Conservation (phyloP, 2,888 invertebrate species). For the Teleiodes luculella region DNA sequence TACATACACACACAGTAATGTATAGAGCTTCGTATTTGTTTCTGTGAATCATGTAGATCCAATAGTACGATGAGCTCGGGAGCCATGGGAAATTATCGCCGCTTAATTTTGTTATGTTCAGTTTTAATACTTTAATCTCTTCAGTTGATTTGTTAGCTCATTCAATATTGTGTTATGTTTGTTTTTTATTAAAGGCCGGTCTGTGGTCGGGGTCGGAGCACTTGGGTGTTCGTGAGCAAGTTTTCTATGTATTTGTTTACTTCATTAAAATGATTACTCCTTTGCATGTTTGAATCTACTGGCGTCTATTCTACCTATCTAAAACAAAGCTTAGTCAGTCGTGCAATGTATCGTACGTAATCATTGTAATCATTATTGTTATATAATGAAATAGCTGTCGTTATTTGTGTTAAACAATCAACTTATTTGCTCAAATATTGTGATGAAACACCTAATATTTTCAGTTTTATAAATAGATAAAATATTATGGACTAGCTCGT, state of each 20-base stretch:
- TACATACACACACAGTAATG: not conserved
- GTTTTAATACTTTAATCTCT: slow-evolving; percentile 28
- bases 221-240: not conserved
- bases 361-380: no score
- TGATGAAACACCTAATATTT: no score
- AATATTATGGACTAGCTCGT: no score
- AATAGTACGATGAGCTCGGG: slow-evolving; percentile 26
- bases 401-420: no score
- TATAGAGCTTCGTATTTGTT: not conserved
- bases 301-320: not conserved
- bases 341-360: no score
- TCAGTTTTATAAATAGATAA: no score
- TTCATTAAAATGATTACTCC: not conserved
- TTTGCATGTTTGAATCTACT: not conserved
- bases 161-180: slow-evolving; percentile 13
- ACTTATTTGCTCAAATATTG: no score
- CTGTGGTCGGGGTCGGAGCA: not conserved
- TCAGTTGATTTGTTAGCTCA: slow-evolving; percentile 21
- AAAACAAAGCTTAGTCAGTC: no score
- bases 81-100: slow-evolving; percentile 52
- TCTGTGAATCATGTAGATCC: not conserved
- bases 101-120: slow-evolving; percentile 46
- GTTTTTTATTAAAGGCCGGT: not conserved
- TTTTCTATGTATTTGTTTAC: slow-evolving; percentile 1
- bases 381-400: no score